These are phyloP conservation scores for Helogale parvula DNA, from an alignment of 2,113 vertebrate genomes.

Conservation along the genomic window DNA sequence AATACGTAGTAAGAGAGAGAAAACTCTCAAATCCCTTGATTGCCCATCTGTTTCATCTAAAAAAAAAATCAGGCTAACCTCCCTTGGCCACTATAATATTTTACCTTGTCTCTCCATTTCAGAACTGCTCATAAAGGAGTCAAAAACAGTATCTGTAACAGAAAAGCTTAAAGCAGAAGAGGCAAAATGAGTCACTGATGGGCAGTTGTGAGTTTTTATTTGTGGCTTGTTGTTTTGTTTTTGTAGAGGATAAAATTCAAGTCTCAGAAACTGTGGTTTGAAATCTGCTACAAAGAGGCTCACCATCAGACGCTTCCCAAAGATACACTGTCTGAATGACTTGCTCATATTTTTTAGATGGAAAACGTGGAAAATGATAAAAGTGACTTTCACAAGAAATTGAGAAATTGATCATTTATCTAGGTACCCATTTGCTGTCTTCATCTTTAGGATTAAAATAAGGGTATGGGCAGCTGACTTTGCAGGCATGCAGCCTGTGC, in stretches of 20 bases:
- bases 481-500: fast-evolving
- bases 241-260: not conserved
- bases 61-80: conserved; percentile 49
- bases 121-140: conserved; percentile 36
- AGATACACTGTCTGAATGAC: not conserved
- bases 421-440: not conserved
- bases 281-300: not conserved
- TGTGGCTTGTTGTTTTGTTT: not conserved
- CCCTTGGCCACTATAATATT: conserved; percentile 31
- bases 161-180: not conserved
- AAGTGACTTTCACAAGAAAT: not conserved
- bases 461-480: not conserved
- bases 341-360: not conserved
- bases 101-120: conserved; percentile 40
- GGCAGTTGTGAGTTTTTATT: not conserved
- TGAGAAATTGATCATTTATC: not conserved
- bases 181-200: not conserved
- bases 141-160: conserved; percentile 1
- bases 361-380: not conserved
- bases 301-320: not conserved
- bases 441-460: not conserved
- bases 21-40: conserved; percentile 59
- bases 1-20: not conserved
- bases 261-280: not conserved
- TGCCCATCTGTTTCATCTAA: conserved; percentile 57